phyloP scores from a whole-genome alignment of 2,888 invertebrate species.

The Lysandra coridon region DNA sequence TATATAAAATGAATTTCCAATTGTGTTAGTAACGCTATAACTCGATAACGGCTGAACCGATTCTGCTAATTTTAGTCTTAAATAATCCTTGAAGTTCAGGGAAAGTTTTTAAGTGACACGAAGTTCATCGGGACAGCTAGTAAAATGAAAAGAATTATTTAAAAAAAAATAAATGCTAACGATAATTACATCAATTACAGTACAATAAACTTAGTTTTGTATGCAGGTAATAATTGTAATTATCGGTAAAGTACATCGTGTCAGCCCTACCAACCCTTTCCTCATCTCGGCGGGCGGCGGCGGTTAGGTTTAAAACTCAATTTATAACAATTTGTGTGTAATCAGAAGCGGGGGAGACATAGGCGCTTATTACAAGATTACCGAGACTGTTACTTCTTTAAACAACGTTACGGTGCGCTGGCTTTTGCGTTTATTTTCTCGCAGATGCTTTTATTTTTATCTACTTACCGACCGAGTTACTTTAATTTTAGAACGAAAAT shows the following conservation, averaged over 20 bases:
- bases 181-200: too few species aligned
- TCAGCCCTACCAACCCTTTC: conserved; percentile 68
- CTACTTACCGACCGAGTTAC: not conserved
- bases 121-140: too few species aligned
- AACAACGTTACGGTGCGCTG: not conserved
- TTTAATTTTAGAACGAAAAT: not conserved
- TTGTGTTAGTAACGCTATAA: too few species aligned
- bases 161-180: not conserved
- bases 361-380: conserved; percentile 49
- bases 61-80: too few species aligned
- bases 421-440: not conserved
- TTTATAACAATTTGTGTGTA: conserved; percentile 79
- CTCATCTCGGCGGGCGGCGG: conserved; percentile 49
- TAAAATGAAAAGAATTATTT: too few species aligned
- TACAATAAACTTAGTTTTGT: too few species aligned
- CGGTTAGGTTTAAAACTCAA: conserved; percentile 77
- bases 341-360: conserved; percentile 63
- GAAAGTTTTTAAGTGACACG: too few species aligned
- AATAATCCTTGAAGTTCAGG: too few species aligned
- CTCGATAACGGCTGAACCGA: too few species aligned
- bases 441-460: not conserved
- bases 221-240: not conserved
- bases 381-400: conserved; percentile 5
- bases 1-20: too few species aligned
- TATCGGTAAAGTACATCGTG: conserved; percentile 47